Evolutionary conservation across 2,113 vertebrate species (phyloP), one percentile per base, ranked within the genome.

Genomic region (Oncorhynchus kisutch): DNA sequence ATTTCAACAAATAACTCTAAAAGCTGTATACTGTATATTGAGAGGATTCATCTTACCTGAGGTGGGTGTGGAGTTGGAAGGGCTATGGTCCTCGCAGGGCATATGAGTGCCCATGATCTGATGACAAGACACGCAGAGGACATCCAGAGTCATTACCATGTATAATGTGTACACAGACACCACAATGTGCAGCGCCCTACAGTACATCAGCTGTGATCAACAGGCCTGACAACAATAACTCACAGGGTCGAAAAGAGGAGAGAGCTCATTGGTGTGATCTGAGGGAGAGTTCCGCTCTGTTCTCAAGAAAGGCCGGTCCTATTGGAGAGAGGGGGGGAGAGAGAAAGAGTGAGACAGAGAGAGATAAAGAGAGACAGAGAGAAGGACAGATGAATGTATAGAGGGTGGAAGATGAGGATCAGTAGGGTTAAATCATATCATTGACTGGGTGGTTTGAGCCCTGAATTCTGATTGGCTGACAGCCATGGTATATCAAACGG

Each of bases 71-170:
- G 76, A 81, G 51, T 70, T 60, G 1, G 97, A 97, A 59, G 95
- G 94, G 60, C 78, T 74, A 66, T 67, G 79, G 70, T 96, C 93
- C 1, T 82, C 39, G 0, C 97, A 98, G 0, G 31, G 66, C 83
- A 97, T 78, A 59, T 88, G 79, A 77, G 93, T 96, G 45, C 96
- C 96, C 3, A 90, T 82, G 66, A 69, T 70, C 96, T 97, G 88
- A 71, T 97, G 88, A 71, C 75, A 74, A 71, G 29, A 72, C 76
- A 76, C 79, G 82, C 3, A 72, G 16, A 86, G 64, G 22, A 84
- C 25, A 76, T 64, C 24, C 64, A 84, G 60, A 6, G 12, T 85
- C 64, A 89, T 29, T 51, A 83, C 34, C 2, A 77, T n/a, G 78
- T 39, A 85, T 48, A 27, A 59, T 9, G 54, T 1, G 0, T 5